Conservation (phyloP, 2,797 vertebrate species). For the Hoplostethus atlanticus region DNA sequence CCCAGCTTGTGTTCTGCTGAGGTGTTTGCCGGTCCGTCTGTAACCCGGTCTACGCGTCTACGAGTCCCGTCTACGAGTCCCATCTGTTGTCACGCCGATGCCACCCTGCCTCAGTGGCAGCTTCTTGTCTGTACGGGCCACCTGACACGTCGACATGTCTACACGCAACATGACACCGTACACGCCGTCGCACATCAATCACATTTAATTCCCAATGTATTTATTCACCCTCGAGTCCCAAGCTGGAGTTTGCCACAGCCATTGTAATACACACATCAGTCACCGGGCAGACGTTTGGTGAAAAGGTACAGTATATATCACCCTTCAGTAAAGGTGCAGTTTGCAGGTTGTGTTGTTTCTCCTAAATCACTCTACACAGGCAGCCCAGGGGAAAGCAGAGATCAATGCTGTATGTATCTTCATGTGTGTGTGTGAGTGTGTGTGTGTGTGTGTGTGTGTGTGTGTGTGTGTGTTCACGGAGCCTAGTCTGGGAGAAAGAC, state of each 20-base stretch:
- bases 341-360: slow-evolving; percentile 43
- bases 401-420: slow-evolving; percentile 13
- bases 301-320: background rate
- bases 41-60: background rate
- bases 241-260: background rate
- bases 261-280: slow-evolving; percentile 19
- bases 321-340: slow-evolving; percentile 2
- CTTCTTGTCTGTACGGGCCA: too few species aligned
- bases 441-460: slow-evolving; percentile 18
- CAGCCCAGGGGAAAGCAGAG: slow-evolving; percentile 16
- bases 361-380: slow-evolving; percentile 44
- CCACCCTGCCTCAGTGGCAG: too few species aligned
- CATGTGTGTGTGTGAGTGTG: slow-evolving; percentile 3
- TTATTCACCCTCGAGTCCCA: background rate
- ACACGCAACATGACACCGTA: too few species aligned
- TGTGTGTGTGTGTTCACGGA: slow-evolving; percentile 9
- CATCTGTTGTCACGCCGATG: background rate
- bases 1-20: slow-evolving; percentile 15
- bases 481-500: too few species aligned
- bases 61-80: too few species aligned
- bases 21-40: background rate
- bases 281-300: background rate
- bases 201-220: background rate
- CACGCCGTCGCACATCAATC: background rate
- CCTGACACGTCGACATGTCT: too few species aligned